Evolutionary conservation across 2,888 invertebrate species (phyloP).

Genomic region (Drosophila vallismaia): DNA sequence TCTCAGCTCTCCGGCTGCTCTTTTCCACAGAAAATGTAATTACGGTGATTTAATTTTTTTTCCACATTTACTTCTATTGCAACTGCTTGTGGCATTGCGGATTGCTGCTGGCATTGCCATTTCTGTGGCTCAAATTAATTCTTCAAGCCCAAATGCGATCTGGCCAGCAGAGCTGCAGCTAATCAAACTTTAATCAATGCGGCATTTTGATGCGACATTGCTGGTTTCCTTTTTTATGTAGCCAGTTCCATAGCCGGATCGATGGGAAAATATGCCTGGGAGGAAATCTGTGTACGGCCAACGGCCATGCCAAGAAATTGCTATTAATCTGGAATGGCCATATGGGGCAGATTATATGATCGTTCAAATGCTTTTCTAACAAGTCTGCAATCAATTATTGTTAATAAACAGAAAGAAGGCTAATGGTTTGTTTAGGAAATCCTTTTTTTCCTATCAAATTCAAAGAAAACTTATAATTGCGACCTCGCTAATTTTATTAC

Average conservation of each 20-base stretch:
- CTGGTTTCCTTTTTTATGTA: constrained; percentile 20
- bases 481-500: neutral
- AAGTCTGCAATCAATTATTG: constrained; percentile 33
- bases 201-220: constrained; percentile 69
- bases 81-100: constrained; percentile 27
- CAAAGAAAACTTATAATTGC: neutral
- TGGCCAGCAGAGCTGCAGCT: constrained; percentile 51
- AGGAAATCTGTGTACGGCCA: constrained; percentile 37
- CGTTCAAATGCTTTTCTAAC: constrained; percentile 26
- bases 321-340: constrained; percentile 49
- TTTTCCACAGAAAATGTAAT: constrained; percentile 67
- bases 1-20: constrained; percentile 32
- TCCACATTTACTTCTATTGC: constrained; percentile 47
- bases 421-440: neutral
- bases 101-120: constrained; percentile 40
- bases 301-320: constrained; percentile 27
- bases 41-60: constrained; percentile 58
- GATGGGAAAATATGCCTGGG: constrained; percentile 59
- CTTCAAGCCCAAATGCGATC: constrained; percentile 63
- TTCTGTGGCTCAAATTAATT: constrained; percentile 66
- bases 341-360: constrained; percentile 23
- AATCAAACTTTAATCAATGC: constrained; percentile 70
- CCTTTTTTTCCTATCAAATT: too few species aligned
- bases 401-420: neutral
- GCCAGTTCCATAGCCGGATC: constrained; percentile 46